These are phyloP conservation scores for Spilarctia lutea DNA, from an alignment of 2,888 invertebrate genomes.

Conservation along the genomic window DNA sequence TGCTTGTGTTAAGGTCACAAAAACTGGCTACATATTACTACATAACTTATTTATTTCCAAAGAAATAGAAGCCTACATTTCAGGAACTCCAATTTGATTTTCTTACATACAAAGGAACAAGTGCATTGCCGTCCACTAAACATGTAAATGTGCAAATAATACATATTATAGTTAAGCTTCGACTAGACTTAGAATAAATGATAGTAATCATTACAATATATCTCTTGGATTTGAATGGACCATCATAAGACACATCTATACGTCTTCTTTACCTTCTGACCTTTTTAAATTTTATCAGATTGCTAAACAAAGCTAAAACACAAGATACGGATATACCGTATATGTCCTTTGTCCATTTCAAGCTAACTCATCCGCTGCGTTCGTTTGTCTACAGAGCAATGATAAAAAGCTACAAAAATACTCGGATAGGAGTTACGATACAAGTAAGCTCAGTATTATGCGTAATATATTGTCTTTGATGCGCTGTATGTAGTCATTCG, in stretches of 20 bases:
- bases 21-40: constrained; percentile 31
- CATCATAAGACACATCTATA: background rate
- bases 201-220: no score
- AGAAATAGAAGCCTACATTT: background rate
- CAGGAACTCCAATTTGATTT: no score
- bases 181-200: no score
- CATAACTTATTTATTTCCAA: background rate
- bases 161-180: no score
- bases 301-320: background rate
- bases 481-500: constrained; percentile 23
- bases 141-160: no score
- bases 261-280: background rate
- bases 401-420: constrained; percentile 16
- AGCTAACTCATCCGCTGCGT: constrained; percentile 10
- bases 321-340: constrained; percentile 12
- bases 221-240: no score
- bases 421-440: constrained; percentile 6
- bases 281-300: background rate
- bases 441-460: constrained; percentile 7
- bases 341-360: constrained; percentile 14
- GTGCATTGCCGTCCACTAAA: background rate
- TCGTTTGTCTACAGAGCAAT: background rate
- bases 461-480: constrained; percentile 11
- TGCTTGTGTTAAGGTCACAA: constrained; percentile 38
- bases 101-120: no score